Conservation (phyloP, 2,797 vertebrate genomes). For the Chelonia mydas region DNA sequence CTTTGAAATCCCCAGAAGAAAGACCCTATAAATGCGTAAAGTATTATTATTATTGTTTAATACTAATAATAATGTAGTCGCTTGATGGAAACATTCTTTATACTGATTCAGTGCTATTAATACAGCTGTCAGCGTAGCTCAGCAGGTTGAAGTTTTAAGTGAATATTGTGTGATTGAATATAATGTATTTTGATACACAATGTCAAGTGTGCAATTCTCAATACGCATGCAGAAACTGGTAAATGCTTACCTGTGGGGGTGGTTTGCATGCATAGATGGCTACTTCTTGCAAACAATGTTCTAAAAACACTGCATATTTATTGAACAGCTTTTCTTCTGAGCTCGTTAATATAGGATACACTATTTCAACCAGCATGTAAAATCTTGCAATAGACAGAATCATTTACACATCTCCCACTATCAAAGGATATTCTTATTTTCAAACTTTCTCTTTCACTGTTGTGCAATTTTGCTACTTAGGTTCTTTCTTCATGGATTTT, state of each 20-base stretch:
- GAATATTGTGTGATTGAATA: not conserved
- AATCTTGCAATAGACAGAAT: fast-evolving
- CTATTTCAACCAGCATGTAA: not conserved
- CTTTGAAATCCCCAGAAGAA: not conserved
- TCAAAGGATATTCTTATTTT: not conserved
- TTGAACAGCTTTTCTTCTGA: not conserved
- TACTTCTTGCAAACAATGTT: not conserved
- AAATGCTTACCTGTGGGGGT: not conserved
- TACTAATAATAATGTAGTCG: not conserved
- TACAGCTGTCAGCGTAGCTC: not conserved
- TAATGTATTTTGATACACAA: not conserved
- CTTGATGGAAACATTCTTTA: not conserved
- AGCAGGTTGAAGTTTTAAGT: not conserved
- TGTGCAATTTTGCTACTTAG: not conserved
- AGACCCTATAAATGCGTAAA: fast-evolving
- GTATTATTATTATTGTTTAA: not conserved
- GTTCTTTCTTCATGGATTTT: not conserved
- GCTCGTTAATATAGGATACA: not conserved
- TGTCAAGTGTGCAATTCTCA: not conserved
- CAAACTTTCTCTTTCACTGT: not conserved
- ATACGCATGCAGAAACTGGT: not conserved
- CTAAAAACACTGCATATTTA: not conserved
- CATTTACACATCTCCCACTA: not conserved
- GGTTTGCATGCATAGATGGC: fast-evolving
- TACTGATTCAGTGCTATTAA: not conserved